Conservation (phyloP, 23 tunicate species). For the Aplidium turbinatum region DNA sequence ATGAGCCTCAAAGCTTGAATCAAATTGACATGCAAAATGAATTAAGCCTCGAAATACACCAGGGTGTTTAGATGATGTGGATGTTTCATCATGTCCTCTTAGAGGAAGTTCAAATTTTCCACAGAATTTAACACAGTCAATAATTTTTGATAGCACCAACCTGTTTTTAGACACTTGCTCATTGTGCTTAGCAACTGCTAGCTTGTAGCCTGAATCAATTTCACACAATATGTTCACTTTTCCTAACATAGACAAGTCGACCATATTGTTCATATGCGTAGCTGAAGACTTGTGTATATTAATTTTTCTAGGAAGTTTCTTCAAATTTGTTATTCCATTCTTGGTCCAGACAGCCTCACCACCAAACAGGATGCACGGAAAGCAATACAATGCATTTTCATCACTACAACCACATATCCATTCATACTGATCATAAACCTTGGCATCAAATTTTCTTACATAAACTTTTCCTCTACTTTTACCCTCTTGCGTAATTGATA, state of each 20-base stretch:
- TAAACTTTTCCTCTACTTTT: slow-evolving; percentile 6
- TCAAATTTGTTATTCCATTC: neutral
- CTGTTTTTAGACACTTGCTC: slow-evolving; percentile 4
- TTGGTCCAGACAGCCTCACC: slow-evolving; percentile 1
- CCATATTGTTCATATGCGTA: slow-evolving; percentile 2
- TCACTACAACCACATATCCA: slow-evolving; percentile 23
- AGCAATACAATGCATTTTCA: slow-evolving; percentile 21
- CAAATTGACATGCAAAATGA: slow-evolving; percentile 12
- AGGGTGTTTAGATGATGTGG: neutral
- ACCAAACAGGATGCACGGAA: slow-evolving; percentile 20
- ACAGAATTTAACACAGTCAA: slow-evolving; percentile 23
- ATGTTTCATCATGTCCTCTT: slow-evolving; percentile 29
- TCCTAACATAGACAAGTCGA: neutral
- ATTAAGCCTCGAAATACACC: neutral
- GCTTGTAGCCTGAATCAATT: neutral
- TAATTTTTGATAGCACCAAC: slow-evolving; percentile 15
- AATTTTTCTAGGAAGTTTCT: slow-evolving; percentile 3
- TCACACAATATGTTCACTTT: neutral
- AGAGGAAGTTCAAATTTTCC: slow-evolving; percentile 19
- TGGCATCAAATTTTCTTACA: neutral
- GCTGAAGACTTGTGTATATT: slow-evolving; percentile 3
- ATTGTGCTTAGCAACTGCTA: neutral
- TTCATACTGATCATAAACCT: neutral
- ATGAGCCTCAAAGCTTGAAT: neutral
- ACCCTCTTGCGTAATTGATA: neutral